Conservation (phyloP, 2,113 vertebrate species). For the Misgurnus mizolepis region DNA sequence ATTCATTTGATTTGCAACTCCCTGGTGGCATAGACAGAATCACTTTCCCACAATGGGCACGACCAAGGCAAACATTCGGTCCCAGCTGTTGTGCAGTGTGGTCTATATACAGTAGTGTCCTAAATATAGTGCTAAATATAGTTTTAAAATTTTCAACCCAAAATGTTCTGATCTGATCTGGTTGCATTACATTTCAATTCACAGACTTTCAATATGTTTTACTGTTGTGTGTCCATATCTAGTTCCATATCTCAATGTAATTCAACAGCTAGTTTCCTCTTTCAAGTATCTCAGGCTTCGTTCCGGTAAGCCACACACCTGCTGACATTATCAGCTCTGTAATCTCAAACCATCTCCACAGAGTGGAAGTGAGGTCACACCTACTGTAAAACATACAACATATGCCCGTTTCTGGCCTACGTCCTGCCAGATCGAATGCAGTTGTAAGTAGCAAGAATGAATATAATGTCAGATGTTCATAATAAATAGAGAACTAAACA, state of each 20-base stretch:
- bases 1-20: constrained; percentile 47
- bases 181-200: no score
- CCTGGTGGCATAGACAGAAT: constrained; percentile 20
- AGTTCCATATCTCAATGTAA: neutral
- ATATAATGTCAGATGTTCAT: neutral
- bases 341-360: constrained; percentile 36
- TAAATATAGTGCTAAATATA: no score
- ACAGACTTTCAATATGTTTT: no score
- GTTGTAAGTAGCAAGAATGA: neutral
- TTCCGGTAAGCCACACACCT: constrained; percentile 17
- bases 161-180: no score
- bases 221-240: neutral
- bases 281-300: neutral
- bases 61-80: neutral
- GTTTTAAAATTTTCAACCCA: no score
- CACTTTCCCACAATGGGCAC: constrained; percentile 26
- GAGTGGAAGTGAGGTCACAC: constrained; percentile 18
- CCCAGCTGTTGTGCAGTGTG: neutral
- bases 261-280: neutral
- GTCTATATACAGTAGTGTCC: no score
- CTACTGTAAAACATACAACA: neutral
- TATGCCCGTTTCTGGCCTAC: neutral
- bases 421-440: neutral
- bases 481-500: neutral
- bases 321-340: constrained; percentile 31